Percentiles rank a stretch among this genome's conserved stretches.
These are phyloP conservation scores for Rotaria macrura DNA, from an alignment of 2,888 invertebrate species.

Conservation along the genomic window DNA sequence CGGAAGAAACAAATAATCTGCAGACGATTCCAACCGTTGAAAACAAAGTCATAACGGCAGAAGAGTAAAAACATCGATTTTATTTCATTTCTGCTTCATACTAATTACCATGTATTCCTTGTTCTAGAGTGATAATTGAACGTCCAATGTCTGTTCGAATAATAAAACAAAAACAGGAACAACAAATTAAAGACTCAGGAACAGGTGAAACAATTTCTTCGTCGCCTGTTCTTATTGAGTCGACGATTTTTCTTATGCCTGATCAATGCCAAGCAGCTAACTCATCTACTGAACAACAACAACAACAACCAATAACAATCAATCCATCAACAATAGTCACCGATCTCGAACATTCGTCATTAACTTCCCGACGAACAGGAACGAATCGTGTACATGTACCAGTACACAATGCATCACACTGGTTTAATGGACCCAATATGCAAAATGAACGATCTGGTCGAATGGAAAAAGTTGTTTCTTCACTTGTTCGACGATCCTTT, in stretches of 20 bases:
- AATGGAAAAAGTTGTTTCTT: constrained; percentile 13
- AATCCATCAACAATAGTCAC: background rate
- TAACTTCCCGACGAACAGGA: background rate
- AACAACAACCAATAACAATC: background rate
- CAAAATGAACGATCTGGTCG: constrained; percentile 15
- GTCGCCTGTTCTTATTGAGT: constrained; percentile 17
- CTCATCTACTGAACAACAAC: background rate
- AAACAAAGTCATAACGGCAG: background rate
- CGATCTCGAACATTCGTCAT: background rate
- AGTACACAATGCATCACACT: constrained; percentile 8
- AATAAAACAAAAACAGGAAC: background rate
- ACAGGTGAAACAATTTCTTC: background rate
- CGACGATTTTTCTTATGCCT: background rate
- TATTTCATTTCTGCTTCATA: background rate
- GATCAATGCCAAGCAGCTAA: background rate
- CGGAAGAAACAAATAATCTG: background rate
- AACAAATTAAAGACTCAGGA: background rate
- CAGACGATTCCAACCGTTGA: background rate
- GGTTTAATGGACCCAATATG: background rate
- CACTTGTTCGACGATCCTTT: background rate
- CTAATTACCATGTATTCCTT: no score
- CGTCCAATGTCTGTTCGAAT: background rate
- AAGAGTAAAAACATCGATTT: background rate
- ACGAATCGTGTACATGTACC: background rate
- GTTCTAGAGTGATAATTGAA: background rate